A percentile compares a stretch with the other conserved stretches of the same genome.
Evolutionary conservation across 2,888 invertebrate genomes (phyloP).

Genomic region (Amaurobius ferox): DNA sequence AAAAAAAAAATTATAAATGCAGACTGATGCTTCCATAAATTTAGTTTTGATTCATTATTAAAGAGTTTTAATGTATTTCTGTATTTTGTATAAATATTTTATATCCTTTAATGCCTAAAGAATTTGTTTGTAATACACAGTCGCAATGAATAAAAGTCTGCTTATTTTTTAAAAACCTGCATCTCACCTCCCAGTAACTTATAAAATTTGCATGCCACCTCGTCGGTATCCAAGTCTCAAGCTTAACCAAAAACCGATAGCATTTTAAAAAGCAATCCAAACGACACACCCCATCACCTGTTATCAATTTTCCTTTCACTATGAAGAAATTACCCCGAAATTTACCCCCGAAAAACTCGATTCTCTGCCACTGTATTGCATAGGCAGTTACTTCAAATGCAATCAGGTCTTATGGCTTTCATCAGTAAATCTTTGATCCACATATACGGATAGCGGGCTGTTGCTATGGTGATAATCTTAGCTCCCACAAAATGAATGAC

Average conservation of each 20-base stretch:
- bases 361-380: constrained; percentile 26
- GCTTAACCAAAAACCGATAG: constrained; percentile 17
- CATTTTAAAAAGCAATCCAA: background rate
- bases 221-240: too few species aligned
- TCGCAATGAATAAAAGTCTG: too few species aligned
- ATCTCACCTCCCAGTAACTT: too few species aligned
- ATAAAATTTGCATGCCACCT: too few species aligned
- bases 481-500: constrained; percentile 66
- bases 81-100: too few species aligned
- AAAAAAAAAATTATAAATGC: too few species aligned
- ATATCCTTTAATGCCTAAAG: too few species aligned
- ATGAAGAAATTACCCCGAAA: constrained; percentile 37
- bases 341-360: constrained; percentile 58
- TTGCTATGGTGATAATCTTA: constrained; percentile 71
- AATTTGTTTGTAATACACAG: too few species aligned
- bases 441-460: constrained; percentile 43
- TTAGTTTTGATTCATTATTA: too few species aligned
- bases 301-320: constrained; percentile 37
- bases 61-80: too few species aligned
- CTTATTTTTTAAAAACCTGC: too few species aligned
- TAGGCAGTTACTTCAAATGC: constrained; percentile 27
- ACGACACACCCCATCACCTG: constrained; percentile 4
- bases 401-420: constrained; percentile 65
- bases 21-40: too few species aligned
- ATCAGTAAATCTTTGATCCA: constrained; percentile 72